Conservation (phyloP, 2,797 vertebrate species). For the Myotis vivesi region DNA sequence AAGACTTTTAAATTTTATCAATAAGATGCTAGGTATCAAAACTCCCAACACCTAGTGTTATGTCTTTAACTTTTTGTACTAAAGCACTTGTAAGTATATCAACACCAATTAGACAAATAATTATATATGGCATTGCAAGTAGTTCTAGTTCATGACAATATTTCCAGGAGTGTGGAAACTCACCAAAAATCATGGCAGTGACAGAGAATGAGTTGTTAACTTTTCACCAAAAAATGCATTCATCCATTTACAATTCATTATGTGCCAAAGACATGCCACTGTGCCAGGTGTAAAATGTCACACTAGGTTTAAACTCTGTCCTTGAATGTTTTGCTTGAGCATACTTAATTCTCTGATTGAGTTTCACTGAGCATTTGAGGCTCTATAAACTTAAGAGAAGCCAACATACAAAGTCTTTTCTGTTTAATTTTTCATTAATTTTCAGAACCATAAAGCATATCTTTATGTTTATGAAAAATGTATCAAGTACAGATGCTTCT, state of each 20-base stretch:
- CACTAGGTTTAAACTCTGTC: background rate
- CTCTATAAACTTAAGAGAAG: background rate
- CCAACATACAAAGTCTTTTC: slow-evolving; percentile 8
- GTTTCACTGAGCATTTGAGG: background rate
- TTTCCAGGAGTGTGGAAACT: background rate
- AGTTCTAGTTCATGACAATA: background rate
- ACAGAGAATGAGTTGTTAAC: background rate
- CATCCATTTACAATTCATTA: background rate
- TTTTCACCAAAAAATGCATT: background rate
- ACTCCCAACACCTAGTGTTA: background rate
- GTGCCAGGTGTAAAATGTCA: background rate
- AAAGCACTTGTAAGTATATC: background rate
- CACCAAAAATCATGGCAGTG: background rate
- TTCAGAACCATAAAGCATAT: background rate
- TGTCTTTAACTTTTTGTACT: background rate
- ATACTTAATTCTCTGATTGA: slow-evolving; percentile 2
- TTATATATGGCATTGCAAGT: background rate
- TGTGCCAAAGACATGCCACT: background rate
- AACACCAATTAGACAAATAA: slow-evolving; percentile 13
- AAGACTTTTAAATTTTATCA: slow-evolving; percentile 6
- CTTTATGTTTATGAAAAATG: slow-evolving; percentile 24
- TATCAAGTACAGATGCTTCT: background rate
- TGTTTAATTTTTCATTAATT: slow-evolving; percentile 30
- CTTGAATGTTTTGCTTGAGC: slow-evolving; percentile 41
- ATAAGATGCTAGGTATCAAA: slow-evolving; percentile 4